phyloP scores from a whole-genome alignment of 92 coral and sea anemone genomes.

The Porites evermanni region DNA sequence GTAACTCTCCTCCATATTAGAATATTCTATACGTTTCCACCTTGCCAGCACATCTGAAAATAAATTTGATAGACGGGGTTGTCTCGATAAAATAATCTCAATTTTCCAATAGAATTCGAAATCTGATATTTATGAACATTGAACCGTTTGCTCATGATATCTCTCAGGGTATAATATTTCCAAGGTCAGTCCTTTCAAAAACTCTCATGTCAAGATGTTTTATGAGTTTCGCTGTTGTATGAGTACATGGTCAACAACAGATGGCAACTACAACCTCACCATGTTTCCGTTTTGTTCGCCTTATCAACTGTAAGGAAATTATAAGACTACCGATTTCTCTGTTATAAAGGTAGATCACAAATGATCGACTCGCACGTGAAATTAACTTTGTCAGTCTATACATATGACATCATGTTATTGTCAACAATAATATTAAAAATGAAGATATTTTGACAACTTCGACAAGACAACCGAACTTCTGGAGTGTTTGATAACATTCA shows the following conservation, averaged over 20 bases:
- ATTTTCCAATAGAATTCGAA: neutral
- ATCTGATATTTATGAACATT: neutral
- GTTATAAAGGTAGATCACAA: neutral
- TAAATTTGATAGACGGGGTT: neutral
- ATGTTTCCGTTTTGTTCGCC: conserved; percentile 17
- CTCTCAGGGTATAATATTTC: too few relatives aligned
- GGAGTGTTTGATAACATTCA: neutral
- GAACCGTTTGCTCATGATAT: neutral
- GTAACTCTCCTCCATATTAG: conserved; percentile 1
- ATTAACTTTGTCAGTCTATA: too few relatives aligned
- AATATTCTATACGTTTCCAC: too few relatives aligned
- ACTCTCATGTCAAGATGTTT: neutral
- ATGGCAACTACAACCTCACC: conserved; percentile 5
- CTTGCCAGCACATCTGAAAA: too few relatives aligned
- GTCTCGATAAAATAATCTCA: neutral
- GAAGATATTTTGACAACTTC: conserved; percentile 18
- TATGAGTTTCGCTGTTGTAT: conserved; percentile 13
- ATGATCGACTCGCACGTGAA: too few relatives aligned
- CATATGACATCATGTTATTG: neutral
- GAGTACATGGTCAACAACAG: neutral
- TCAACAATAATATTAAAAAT: conserved; percentile 3
- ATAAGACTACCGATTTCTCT: conserved; percentile 6
- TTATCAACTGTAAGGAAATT: neutral
- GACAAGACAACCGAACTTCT: conserved; percentile 2
- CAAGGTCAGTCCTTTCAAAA: neutral